Evolutionary conservation across 2,888 invertebrate species (phyloP), one percentile per base, ranked within the genome.

Genomic region (Mythimna ferrago): DNA sequence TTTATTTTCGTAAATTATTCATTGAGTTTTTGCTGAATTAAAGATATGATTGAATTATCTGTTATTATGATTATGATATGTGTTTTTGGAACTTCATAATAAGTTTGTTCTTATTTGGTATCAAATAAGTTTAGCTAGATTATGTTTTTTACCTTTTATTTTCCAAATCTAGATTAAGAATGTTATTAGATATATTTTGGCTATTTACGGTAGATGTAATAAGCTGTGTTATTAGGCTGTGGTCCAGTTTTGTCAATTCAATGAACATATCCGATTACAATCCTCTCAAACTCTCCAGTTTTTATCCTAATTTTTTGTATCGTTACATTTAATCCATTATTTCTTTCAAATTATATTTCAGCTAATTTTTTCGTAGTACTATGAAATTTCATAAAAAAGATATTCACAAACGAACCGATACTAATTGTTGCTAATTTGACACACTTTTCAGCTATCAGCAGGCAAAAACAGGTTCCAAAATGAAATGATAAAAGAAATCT

Each of bases 351-450:
- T 58, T 64, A 35, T 19, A 57, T 5, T 41, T 63, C 7, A 72
- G 21, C 48, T 7, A 67, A 35, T 2, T 71, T 71, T 77, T 81
- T 77, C 32, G 61, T 51, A 58, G 11, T 53, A 57, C 53, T 54
- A 48, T 35, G 32, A 26, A 48, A 19, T 51, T 57, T 71, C 9
- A 6, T 61, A 48, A 53, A 61, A 79, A 71, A 72, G 35, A 63
- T 61, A 56, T 66, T 71, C 9, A 10, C 19, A 73, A 78, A 83
- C 56, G 60, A 51, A 79, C 72, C 75, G 73, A 61, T n/a, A 72
- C 80, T 82, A 89, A 89, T 89, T 78, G 86, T 63, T 68, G 80
- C 81, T 83, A 86, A 88, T 89, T 88, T 90, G 89, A 89, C 87
- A 89, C 79, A 89, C 85, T 89, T 89, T 82, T 76, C 76, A 85